Percentiles rank a stretch among this genome's conserved stretches.
Conservation (phyloP, 2,797 vertebrate species). For the Melanotaenia trifasciata region DNA sequence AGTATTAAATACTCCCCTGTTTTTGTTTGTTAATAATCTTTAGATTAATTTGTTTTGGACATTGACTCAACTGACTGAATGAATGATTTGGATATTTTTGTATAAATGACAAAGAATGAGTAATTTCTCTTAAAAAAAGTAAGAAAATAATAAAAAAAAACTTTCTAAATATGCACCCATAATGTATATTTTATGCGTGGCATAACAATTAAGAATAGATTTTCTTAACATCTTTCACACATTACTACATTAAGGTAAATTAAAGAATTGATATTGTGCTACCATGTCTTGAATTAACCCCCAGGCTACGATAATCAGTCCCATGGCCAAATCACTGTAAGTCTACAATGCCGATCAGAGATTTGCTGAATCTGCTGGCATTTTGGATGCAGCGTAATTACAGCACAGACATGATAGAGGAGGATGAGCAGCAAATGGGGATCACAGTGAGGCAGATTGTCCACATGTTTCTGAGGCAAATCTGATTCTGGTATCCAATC, state of each 20-base stretch:
- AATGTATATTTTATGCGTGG: background rate
- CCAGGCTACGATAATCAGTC: slow-evolving; percentile 55
- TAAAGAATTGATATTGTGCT: background rate
- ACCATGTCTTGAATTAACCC: slow-evolving; percentile 24
- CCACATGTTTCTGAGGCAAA: slow-evolving; percentile 81
- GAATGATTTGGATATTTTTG: no score
- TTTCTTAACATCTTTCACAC: background rate
- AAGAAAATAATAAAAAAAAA: no score
- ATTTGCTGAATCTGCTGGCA: slow-evolving; percentile 86
- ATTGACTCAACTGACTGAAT: no score
- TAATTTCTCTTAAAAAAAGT: no score
- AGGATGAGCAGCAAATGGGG: slow-evolving; percentile 79
- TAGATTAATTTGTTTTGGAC: no score
- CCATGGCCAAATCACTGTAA: slow-evolving; percentile 75
- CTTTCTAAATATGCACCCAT: background rate
- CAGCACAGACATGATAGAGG: slow-evolving; percentile 84
- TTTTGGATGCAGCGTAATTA: slow-evolving; percentile 85
- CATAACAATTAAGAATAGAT: background rate
- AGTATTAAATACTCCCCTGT: background rate
- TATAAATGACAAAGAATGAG: no score
- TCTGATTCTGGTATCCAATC: slow-evolving; percentile 66
- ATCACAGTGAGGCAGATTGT: slow-evolving; percentile 77
- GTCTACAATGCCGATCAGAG: slow-evolving; percentile 86
- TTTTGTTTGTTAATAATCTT: no score
- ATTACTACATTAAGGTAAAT: background rate